These are phyloP conservation scores for Melipona bicolor DNA, from an alignment of 2,888 invertebrate species.

Conservation along the genomic window DNA sequence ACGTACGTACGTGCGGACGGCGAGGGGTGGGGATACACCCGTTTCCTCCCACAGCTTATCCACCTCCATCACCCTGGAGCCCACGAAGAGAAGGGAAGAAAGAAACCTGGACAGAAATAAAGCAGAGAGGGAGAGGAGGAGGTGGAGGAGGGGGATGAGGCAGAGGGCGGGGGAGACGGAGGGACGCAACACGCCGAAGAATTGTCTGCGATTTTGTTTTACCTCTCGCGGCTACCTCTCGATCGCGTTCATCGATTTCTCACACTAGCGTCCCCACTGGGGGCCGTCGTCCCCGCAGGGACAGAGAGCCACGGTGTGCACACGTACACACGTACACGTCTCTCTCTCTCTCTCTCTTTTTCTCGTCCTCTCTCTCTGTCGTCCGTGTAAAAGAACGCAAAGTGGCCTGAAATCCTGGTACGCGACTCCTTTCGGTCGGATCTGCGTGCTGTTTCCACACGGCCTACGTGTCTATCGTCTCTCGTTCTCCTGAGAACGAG, in stretches of 20 bases:
- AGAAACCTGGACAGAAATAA: conserved; percentile 61
- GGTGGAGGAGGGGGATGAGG: background rate
- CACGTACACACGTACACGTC: conserved; percentile 8
- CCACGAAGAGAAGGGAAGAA: conserved; percentile 64
- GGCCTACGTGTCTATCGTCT: conserved; percentile 61
- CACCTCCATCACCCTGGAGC: conserved; percentile 79
- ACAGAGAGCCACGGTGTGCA: conserved; percentile 17
- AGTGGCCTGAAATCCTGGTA: conserved; percentile 70
- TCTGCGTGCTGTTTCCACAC: conserved; percentile 54
- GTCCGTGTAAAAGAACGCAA: conserved; percentile 68
- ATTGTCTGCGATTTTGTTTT: conserved; percentile 83
- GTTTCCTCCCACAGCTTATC: conserved; percentile 77
- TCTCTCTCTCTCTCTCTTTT: no score
- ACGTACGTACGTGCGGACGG: conserved; percentile 59
- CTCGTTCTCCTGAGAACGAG: conserved; percentile 29
- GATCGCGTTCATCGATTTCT: conserved; percentile 83
- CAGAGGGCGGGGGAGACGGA: conserved; percentile 40
- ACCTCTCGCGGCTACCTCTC: conserved; percentile 77
- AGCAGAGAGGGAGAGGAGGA: conserved; percentile 44
- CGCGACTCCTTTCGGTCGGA: conserved; percentile 52
- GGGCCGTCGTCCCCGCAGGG: conserved; percentile 58
- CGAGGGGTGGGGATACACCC: conserved; percentile 60
- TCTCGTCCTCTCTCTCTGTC: background rate
- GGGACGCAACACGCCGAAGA: conserved; percentile 78
- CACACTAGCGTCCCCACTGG: conserved; percentile 67